These are phyloP conservation scores for Prionace glauca DNA, from an alignment of 2,797 vertebrate species.

Conservation along the genomic window DNA sequence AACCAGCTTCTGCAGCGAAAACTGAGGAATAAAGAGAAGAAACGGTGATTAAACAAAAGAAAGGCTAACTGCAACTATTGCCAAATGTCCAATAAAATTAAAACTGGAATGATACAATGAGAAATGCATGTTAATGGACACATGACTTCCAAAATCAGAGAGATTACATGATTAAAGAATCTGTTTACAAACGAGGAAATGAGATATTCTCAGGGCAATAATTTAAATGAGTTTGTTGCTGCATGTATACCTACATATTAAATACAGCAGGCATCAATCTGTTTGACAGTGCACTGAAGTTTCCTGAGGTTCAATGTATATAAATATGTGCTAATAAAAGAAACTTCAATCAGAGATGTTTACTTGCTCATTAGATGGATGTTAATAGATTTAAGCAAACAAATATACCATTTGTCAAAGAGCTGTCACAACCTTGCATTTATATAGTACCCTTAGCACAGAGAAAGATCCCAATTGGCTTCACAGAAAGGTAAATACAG, in stretches of 20 bases:
- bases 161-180: neutral
- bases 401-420: neutral
- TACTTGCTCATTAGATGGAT: neutral
- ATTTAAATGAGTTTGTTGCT: neutral
- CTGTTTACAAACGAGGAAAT: neutral
- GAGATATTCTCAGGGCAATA: conserved; percentile 21
- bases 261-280: neutral
- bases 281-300: neutral
- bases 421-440: neutral
- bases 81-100: neutral
- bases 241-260: conserved; percentile 20
- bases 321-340: conserved; percentile 3
- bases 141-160: neutral
- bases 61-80: neutral
- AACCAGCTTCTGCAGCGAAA: neutral
- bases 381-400: neutral
- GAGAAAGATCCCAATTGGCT: neutral
- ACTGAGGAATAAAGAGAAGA: too few species aligned
- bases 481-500: neutral
- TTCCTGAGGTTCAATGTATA: neutral
- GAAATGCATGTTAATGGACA: neutral
- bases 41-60: neutral
- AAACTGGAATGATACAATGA: neutral
- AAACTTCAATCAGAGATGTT: neutral
- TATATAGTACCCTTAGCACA: neutral